These are phyloP conservation scores for Zosterops borbonicus DNA, from an alignment of 2,113 vertebrate species.

Conservation along the genomic window DNA sequence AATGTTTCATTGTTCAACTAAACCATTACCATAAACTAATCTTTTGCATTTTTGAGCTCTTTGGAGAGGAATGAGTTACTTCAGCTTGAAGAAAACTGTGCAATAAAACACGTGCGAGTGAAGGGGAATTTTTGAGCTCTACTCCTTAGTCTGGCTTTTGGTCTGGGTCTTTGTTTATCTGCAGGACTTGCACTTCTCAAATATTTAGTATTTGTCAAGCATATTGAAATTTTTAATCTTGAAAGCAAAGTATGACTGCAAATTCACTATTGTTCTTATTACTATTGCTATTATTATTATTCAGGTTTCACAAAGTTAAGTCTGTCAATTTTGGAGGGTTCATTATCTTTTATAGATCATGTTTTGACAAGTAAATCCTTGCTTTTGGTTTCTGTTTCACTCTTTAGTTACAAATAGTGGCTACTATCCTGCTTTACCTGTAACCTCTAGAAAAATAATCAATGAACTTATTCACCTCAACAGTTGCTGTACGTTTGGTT, in stretches of 20 bases:
- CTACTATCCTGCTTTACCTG: not conserved
- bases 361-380: not conserved
- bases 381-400: slow-evolving; percentile 28
- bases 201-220: not conserved
- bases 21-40: not conserved
- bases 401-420: not conserved
- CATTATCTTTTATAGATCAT: not conserved
- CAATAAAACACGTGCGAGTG: not conserved
- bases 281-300: not conserved
- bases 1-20: not conserved
- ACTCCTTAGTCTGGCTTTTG: not conserved
- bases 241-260: not conserved
- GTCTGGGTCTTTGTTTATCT: not conserved
- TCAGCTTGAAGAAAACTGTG: not conserved
- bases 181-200: not conserved
- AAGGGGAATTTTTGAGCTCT: not conserved
- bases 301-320: not conserved
- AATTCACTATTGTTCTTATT: not conserved
- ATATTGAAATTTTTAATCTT: not conserved
- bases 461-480: not conserved
- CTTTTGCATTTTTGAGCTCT: not conserved
- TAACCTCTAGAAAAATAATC: slow-evolving; percentile 8
- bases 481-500: not conserved
- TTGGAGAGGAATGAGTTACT: not conserved
- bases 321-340: not conserved